Evolutionary conservation across 2,888 invertebrate species (phyloP), one percentile per base, ranked within the genome.

Genomic region (Malthinus seriepunctatus): DNA sequence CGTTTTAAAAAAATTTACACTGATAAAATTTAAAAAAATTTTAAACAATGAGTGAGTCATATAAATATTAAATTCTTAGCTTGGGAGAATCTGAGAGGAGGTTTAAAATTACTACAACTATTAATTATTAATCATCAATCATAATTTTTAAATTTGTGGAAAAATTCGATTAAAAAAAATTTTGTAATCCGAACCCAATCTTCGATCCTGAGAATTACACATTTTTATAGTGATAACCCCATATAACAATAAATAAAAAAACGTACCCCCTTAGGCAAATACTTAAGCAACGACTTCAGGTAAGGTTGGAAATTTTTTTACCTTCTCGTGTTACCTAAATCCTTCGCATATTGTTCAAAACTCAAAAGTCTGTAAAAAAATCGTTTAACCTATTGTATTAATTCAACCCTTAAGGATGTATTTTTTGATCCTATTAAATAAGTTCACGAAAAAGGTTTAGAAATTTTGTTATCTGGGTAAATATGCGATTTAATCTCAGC

Each of bases 291-390:
- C 14, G 10, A 38, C 42, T 55, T n/a, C 52, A 52, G 56, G 56
- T 56, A 58, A 37, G 52, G 44, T 55, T 49, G 52, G n/a, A 47
- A 37, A 59, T 44, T 51, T 57, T 57, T 57, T 42, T 52, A 57
- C 52, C 51, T 48, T 60, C 60, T 60, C 60, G 37, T 49, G 56
- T 60, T 60, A 56, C 60, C 45, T 32, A 45, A 46, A 49, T 51
- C 56, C 49, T 55, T 37, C 23, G 11, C 12, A 31, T n/a, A 37
- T 60, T 60, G 60, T 60, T 60, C 60, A 50, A 31, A 8, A 33
- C 49, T 56, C 51, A 60, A 60, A 60, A 55, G 60, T 37, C 39
- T 51, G 56, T 51, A 60, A 60, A 51, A 55, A 50, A 56, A 60
- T 56, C 60, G 60, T 50, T 60, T 56, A 56, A 52, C 60, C 51